A percentile compares a stretch with the other conserved stretches of the same genome.
Evolutionary conservation across 2,888 invertebrate genomes (phyloP).

Genomic region (Euzetes globulus): DNA sequence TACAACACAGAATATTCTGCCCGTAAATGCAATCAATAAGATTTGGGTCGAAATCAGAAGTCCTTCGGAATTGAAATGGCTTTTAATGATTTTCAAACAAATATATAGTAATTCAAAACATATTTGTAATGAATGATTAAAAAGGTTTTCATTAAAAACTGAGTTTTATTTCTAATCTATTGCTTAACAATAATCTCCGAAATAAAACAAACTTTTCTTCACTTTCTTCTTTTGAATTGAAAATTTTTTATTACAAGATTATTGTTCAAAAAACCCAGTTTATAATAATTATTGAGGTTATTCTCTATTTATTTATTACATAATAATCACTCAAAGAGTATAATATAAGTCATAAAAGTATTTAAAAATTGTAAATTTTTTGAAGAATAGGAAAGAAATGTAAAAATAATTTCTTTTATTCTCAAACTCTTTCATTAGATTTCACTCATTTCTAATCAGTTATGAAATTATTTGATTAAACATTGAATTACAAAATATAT

Average conservation of each 20-base stretch:
- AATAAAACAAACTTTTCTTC: too few species aligned
- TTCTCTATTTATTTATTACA: conserved; percentile 2
- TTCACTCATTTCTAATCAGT: neutral
- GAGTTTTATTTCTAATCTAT: too few species aligned
- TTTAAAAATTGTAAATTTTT: neutral
- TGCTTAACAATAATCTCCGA: too few species aligned
- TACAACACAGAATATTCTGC: neutral
- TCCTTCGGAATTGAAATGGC: too few species aligned
- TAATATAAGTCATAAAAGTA: neutral
- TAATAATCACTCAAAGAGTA: neutral
- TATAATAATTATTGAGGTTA: neutral
- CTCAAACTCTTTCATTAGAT: neutral
- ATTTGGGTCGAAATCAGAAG: too few species aligned
- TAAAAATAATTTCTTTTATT: neutral
- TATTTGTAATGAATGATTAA: too few species aligned
- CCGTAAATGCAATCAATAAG: too few species aligned
- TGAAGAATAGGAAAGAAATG: neutral
- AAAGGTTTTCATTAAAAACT: too few species aligned
- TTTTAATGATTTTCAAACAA: too few species aligned
- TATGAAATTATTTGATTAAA: neutral
- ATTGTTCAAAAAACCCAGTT: neutral
- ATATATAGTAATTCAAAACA: too few species aligned
- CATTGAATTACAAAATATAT: neutral
- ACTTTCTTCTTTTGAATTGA: too few species aligned
- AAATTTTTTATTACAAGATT: neutral